Base-by-base conservation (phyloP, 1,140 invertebrate species). In the Zaprionus africanus region DNA sequence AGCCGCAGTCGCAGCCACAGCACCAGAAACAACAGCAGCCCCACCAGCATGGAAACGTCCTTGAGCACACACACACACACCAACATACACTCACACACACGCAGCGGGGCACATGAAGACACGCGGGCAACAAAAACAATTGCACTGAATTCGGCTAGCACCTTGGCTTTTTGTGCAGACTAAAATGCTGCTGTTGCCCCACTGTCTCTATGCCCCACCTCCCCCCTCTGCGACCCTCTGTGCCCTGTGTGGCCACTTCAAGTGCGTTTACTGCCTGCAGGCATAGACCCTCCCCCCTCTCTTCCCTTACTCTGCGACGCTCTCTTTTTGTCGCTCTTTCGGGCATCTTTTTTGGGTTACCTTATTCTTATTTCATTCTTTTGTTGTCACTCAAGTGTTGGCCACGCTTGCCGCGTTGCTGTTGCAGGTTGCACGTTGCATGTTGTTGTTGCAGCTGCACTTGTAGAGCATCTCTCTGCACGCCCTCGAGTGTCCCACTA, bases 401-500 rank as follows among this genome's bases (percentile, higher is more conserved):
- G 15, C 57, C 46, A 41, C 34, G 54, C 73, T 56, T 56, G 41
- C 41, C n/a, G 13, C 51, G 17, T 26, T 60, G 53, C 41, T 24
- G 34, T 36, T 41, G 43, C 31, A 9, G 17, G 43, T 46, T 43
- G 54, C 73, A 73, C 28, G 31, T 34, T 34, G 9, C 9, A 2
- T 34, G 31, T 34, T 34, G 31, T 34, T 34, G 43, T 73, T 56
- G 70, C 63, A 54, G 73, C 64, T 88, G 85, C 85, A 88, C 81
- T 90, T 90, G 81, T 80, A 64, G 73, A 85, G 85, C 73, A 76
- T 85, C 79, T 82, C 79, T 79, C 31, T 58, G 17, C 60, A 24
- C 54, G 67, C 70, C 69, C 86, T 82, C 70, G 70, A 90, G 82
- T 65, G 80, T 43, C 34, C 46, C 38, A 46, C 34, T 65, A 56